Base-by-base conservation (phyloP, 2,888 invertebrate species). In the Apamea crenata region DNA sequence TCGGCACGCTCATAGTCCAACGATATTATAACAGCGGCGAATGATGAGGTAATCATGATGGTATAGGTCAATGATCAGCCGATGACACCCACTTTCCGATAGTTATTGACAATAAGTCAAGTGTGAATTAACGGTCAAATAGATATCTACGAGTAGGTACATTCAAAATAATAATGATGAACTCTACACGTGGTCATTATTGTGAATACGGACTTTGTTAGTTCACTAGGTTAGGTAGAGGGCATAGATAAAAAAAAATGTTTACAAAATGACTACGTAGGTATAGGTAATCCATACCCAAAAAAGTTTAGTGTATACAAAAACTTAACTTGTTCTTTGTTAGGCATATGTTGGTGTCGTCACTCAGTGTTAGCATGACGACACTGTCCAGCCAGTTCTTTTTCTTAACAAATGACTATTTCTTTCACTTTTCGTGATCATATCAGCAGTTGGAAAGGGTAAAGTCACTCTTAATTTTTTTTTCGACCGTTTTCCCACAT, bases 191-290 rank as follows among this genome's bases (percentile, higher is more conserved):
- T 56, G 53, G 85, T 78, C 73, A 81, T 44, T 71, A 53, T 21
- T 36, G 18, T 56, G 44, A 75, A 74, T 66, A 56, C 61, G 50
- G 21, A 70, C 73, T 77, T 63, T 7, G 59, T 47, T 65, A 59
- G 12, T 59, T 14, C 65, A 68, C 75, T 87, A 90, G 92, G 91
- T 92, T 90, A 92, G 71, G 83, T 86, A 77, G 88, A 88, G 91
- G 91, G 74, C 91, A 90, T 53, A 84, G 91, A 92, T 92, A 91
- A 91, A 75, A 91, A 75, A 71, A 47, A 53, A 63, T 83, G 67
- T 87, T 79, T 85, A 84, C 59, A 59, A 61, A 65, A 69, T 80
- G 59, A 47, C 25, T 66, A 56, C 18, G 56, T 56, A 56, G 25
- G 10, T 56, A 56, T 66, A 59, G 29, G 61, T 66, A 47, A 61